A percentile compares a stretch with the other conserved stretches of the same genome.
Conservation (phyloP, 2,888 invertebrate species). For the Chrysomela aeneicollis region DNA sequence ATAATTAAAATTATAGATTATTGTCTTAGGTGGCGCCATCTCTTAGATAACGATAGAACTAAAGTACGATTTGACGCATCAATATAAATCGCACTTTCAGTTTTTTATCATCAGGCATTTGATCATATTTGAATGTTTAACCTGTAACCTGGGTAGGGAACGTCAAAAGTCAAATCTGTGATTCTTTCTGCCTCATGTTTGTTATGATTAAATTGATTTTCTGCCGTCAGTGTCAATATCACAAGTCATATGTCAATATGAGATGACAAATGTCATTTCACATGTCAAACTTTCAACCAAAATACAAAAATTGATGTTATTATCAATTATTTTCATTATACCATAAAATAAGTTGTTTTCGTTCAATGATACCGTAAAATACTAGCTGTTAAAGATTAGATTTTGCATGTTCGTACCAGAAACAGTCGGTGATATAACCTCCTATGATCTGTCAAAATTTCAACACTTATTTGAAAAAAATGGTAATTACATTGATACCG, state of each 20-base stretch:
- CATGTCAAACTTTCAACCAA: neutral
- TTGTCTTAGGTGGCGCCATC: too few species aligned
- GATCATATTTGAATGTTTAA: too few species aligned
- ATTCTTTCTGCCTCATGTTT: too few species aligned
- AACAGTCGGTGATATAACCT: constrained; percentile 54
- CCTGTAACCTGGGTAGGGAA: too few species aligned
- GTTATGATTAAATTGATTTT: too few species aligned
- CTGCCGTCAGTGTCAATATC: neutral
- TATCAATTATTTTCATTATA: neutral
- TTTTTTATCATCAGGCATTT: too few species aligned
- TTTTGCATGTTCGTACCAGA: constrained; percentile 31
- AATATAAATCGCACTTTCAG: too few species aligned
- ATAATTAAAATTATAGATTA: too few species aligned
- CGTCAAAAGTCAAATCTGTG: too few species aligned
- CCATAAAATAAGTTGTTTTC: neutral
- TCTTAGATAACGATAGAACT: too few species aligned
- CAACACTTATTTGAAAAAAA: constrained; percentile 47
- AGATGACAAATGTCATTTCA: neutral
- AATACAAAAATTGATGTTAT: constrained; percentile 3
- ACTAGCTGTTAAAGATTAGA: constrained; percentile 15
- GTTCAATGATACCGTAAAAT: neutral
- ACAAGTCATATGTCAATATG: neutral
- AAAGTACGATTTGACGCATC: too few species aligned
- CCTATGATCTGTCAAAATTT: constrained; percentile 56
- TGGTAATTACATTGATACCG: constrained; percentile 16